Evolutionary conservation across 2,888 invertebrate species (phyloP), one percentile per base, ranked within the genome.

Genomic region (Seira musarum): DNA sequence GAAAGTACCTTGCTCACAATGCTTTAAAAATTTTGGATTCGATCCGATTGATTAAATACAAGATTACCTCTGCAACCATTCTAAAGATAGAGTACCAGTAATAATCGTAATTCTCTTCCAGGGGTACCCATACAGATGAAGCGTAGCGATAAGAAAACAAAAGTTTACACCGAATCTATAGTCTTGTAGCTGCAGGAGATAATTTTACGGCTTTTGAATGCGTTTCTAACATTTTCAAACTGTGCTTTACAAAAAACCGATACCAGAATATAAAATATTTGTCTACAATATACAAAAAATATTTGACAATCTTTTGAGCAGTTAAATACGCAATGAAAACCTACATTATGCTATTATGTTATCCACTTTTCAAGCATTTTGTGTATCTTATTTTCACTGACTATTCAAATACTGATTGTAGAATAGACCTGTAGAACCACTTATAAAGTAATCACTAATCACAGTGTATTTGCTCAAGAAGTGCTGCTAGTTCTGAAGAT

Each of bases 61-160:
- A n/a, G n/a, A n/a, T n/a, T 13, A 13, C 13, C 13, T 6, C 13
- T 40, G 40, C 40, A 40, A 8, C 13, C 40, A 40, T 40, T 40
- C 6, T 13, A 40, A 40, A 40, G 40, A 13, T 40, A 40, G 40
- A 40, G 40, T 40, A 40, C 40, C 13, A 30, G 46, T 21, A 67
- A 69, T 69, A 69, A 69, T 76, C 69, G 69, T 76, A 69, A 76
- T 68, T 64, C 69, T 69, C 46, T 68, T 0, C 30, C 0, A 40
- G 67, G 13, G 19, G 8, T 1, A 53, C 3, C 15, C n/a, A n/a
- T n/a, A n/a, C 49, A 68, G 76, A 74, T 74, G 1, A 24, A 68
- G 10, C 1, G 19, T 40, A 40, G 17, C 19, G 76, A 70, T 77
- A 77, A 65, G 69, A 63, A 21, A 65, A 68, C 24, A 40, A 65